Conservation (phyloP, 2,888 invertebrate species). For the Drosophila birchii region DNA sequence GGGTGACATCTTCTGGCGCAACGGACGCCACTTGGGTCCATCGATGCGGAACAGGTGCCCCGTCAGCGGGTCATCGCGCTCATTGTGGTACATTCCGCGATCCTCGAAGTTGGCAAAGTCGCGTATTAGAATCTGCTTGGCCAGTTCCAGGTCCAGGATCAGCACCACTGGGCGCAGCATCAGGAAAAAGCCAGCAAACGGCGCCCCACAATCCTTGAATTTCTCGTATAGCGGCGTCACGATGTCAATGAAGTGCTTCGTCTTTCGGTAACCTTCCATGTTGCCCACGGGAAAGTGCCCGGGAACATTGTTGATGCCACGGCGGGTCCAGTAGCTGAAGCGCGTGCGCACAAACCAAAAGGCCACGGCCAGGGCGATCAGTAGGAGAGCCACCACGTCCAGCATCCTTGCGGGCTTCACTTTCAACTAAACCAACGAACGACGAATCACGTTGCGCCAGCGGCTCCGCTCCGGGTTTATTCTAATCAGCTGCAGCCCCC, state of each 20-base stretch:
- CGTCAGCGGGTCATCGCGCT: slow-evolving; percentile 82
- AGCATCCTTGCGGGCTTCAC: slow-evolving; percentile 57
- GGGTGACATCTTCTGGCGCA: slow-evolving; percentile 84
- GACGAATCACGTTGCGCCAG: not conserved
- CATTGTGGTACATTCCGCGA: slow-evolving; percentile 80
- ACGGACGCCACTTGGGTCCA: slow-evolving; percentile 83
- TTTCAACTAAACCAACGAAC: slow-evolving; percentile 43
- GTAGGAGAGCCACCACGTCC: slow-evolving; percentile 60
- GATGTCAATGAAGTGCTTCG: slow-evolving; percentile 57
- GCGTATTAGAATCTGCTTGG: slow-evolving; percentile 64
- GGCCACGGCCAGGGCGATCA: slow-evolving; percentile 54
- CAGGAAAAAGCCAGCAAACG: slow-evolving; percentile 73
- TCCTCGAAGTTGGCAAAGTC: slow-evolving; percentile 81
- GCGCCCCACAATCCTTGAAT: slow-evolving; percentile 55
- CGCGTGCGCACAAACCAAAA: slow-evolving; percentile 64
- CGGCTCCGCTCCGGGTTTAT: not conserved
- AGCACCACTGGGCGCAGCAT: slow-evolving; percentile 75
- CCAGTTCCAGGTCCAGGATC: slow-evolving; percentile 64
- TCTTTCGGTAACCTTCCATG: slow-evolving; percentile 56
- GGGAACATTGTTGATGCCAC: slow-evolving; percentile 58
- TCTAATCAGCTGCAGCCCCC: slow-evolving; percentile 23
- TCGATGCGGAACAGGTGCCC: slow-evolving; percentile 80
- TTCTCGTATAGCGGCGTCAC: slow-evolving; percentile 62
- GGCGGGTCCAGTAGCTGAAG: slow-evolving; percentile 68
- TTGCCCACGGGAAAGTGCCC: slow-evolving; percentile 72